phyloP scores from a whole-genome alignment of 53 echinoderm and acorn worm genomes.

The Mesocentrotus franciscanus region DNA sequence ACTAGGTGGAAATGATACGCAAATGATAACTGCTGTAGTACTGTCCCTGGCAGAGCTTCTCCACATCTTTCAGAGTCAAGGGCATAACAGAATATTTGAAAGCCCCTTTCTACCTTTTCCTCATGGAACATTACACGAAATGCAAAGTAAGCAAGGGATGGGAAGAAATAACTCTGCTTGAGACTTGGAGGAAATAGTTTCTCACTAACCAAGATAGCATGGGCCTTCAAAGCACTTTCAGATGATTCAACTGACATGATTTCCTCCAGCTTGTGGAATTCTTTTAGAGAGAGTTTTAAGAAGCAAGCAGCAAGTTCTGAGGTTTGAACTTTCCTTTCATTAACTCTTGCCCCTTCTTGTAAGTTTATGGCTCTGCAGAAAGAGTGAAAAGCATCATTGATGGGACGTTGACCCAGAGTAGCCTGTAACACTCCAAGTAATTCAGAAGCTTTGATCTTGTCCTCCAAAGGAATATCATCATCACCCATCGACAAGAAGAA shows the following conservation, averaged over 20 bases:
- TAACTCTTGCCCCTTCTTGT: background rate
- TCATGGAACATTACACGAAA: background rate
- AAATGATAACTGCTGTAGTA: background rate
- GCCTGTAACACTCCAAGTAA: constrained; percentile 18
- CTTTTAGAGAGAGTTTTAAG: background rate
- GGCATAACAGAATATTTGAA: background rate
- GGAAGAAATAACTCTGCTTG: background rate
- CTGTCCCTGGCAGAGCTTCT: background rate
- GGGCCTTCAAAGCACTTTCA: background rate
- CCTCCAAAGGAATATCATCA: background rate
- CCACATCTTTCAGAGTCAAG: background rate
- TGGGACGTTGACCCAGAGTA: background rate
- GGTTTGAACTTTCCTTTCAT: background rate
- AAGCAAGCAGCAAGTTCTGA: background rate
- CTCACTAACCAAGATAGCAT: constrained; percentile 4
- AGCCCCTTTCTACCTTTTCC: background rate
- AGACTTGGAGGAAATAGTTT: constrained; percentile 24
- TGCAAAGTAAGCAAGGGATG: background rate
- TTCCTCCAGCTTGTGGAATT: background rate
- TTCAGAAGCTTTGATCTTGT: constrained; percentile 28
- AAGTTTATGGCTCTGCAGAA: background rate
- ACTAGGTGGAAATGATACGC: background rate
- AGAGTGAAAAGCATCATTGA: too few species aligned
- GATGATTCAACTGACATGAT: background rate
- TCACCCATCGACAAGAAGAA: constrained; percentile 8